Conservation (phyloP, 2,113 vertebrate genomes). For the Narcine bancroftii region DNA sequence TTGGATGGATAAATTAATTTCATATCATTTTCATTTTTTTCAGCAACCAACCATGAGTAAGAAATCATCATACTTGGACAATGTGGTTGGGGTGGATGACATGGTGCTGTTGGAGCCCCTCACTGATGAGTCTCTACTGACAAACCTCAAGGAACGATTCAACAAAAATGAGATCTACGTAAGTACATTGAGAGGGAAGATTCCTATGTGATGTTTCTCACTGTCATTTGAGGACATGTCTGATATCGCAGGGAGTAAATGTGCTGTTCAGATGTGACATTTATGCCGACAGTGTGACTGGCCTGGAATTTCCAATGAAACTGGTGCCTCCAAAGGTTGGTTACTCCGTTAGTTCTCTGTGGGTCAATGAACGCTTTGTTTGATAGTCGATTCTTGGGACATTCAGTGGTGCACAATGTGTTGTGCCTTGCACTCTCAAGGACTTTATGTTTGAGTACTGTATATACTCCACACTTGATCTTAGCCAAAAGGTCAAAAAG, state of each 20-base stretch:
- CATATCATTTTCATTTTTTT: neutral
- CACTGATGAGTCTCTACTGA: constrained; percentile 54
- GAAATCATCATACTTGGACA: constrained; percentile 11
- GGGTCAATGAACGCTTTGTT: too few species aligned
- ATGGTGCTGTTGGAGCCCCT: constrained; percentile 63
- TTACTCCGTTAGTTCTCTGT: too few species aligned
- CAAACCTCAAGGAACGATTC: constrained; percentile 58
- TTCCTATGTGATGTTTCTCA: neutral
- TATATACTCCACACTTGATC: too few species aligned
- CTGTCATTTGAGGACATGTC: neutral
- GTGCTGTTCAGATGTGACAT: neutral
- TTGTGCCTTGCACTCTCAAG: too few species aligned
- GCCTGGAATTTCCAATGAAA: too few species aligned
- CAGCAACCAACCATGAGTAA: constrained; percentile 2
- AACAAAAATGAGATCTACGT: constrained; percentile 58
- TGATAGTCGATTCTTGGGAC: too few species aligned
- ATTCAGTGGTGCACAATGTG: too few species aligned
- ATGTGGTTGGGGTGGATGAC: constrained; percentile 52
- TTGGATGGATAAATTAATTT: neutral
- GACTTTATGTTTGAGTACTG: too few species aligned
- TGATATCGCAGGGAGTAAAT: neutral
- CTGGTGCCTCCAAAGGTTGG: too few species aligned
- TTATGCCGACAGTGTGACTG: neutral
- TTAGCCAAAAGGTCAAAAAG: too few species aligned
- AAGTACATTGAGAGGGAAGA: constrained; percentile 40